Evolutionary conservation across 2,888 invertebrate species (phyloP), one percentile per base, ranked within the genome.

Genomic region (Callyntrura sp.): DNA sequence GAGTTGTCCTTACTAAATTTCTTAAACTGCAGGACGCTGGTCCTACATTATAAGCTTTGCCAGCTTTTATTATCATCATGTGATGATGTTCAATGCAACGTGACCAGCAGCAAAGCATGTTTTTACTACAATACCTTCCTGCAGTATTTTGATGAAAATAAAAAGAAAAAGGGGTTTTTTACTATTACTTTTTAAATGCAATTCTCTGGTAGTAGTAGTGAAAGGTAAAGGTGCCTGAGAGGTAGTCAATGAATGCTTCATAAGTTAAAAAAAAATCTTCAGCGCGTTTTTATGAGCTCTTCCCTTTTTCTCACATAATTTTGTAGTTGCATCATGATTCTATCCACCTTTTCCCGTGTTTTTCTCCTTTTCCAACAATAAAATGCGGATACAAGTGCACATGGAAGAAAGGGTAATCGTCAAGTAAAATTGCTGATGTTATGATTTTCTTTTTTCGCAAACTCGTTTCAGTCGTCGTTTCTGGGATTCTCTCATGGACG

Each of bases 401-500:
- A 82, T 65, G 35, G 57, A 57, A 35, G 35, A 23, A n/a, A 51
- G 57, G 35, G 25, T 11, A 62, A 28, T 62, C 12, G 78, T 57
- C 17, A 81, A 81, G 65, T 82, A 65, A 51, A 76, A 23, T 76
- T 76, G 76, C 51, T 76, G 73, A 14, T 76, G 51, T 76, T 76
- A 48, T 76, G 51, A 76, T 76, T 55, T 23, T 51, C 73, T 65
- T 79, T 81, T 86, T 86, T 88, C 51, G 88, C 88, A 88, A 88
- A 88, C 88, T 65, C 88, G 88, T 88, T 86, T 87, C 81, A 81
- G 9, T 25, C 76, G 51, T 25, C 51, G 51, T 57, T 73, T 83
- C 83, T 88, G 88, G 83, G 88, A 88, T 88, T 88, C 83, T 88
- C 88, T 78, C 88, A 88, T 79, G 83, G 17, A 60, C 43, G 83